A percentile compares a stretch with the other conserved stretches of the same genome.
These are phyloP conservation scores for Argya squamiceps DNA, from an alignment of 2,797 vertebrate genomes.

Conservation along the genomic window DNA sequence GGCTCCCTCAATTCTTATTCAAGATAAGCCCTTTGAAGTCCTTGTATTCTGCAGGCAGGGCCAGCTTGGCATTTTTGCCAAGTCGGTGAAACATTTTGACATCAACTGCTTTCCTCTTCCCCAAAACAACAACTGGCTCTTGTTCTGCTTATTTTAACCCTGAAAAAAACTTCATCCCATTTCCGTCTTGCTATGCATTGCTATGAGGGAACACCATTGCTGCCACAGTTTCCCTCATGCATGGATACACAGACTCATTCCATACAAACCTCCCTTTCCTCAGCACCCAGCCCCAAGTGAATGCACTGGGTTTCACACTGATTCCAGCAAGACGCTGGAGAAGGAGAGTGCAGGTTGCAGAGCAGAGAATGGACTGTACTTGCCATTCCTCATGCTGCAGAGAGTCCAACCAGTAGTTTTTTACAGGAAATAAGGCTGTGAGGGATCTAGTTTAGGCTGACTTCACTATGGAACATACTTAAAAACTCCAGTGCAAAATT, in stretches of 20 bases:
- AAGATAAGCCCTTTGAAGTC: conserved; percentile 52
- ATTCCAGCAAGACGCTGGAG: not conserved
- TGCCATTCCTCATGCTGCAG: not conserved
- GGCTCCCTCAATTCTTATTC: conserved; percentile 22
- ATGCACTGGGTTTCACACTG: not conserved
- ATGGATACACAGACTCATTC: not conserved
- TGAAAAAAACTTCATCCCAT: not conserved
- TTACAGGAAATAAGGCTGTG: not conserved
- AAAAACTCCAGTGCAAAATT: not conserved
- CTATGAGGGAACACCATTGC: not conserved
- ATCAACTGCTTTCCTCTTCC: conserved; percentile 31
- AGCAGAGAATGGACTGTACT: not conserved
- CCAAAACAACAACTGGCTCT: conserved; percentile 29
- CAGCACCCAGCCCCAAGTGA: not conserved
- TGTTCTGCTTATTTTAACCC: conserved; percentile 28
- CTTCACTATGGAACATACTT: not conserved
- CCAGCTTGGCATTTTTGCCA: conserved; percentile 29
- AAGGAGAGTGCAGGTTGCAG: not conserved
- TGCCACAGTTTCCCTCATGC: not conserved
- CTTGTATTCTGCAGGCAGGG: not conserved
- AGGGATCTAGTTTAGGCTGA: not conserved
- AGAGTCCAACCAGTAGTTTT: not conserved
- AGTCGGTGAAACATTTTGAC: conserved; percentile 48
- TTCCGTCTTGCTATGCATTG: not conserved
- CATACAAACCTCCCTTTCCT: not conserved